Evolutionary conservation across 92 coral and sea anemone genomes (phyloP).

Genomic region (Desmophyllum pertusum): DNA sequence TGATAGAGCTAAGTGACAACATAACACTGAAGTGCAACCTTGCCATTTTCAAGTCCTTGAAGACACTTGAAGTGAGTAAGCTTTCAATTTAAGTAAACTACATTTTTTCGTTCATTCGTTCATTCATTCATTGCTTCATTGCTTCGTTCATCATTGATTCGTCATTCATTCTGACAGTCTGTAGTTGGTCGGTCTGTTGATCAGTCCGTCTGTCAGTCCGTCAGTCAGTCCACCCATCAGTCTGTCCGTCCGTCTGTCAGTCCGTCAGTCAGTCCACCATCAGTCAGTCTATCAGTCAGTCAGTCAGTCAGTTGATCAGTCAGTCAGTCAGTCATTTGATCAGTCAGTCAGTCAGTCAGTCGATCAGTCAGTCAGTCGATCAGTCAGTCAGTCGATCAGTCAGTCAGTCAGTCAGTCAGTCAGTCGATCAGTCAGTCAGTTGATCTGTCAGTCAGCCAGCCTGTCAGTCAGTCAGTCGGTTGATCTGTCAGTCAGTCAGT

Average conservation of each 20-base stretch:
- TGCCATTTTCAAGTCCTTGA: constrained; percentile 78
- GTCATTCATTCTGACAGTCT: neutral
- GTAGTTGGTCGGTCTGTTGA: neutral
- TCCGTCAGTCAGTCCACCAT: neutral
- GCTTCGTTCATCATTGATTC: no score
- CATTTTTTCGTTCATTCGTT: no score
- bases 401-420: neutral
- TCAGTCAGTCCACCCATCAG: neutral
- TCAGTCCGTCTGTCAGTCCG: neutral
- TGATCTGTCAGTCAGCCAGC: no score
- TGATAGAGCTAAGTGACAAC: constrained; percentile 80
- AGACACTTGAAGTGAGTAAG: constrained; percentile 74
- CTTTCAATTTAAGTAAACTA: neutral
- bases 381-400: neutral
- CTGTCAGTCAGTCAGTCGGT: neutral
- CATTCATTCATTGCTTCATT: no score
- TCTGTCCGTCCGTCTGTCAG: neutral
- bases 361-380: neutral
- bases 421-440: neutral
- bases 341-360: neutral
- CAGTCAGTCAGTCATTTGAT: neutral
- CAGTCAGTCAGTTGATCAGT: neutral
- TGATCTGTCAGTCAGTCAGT: neutral
- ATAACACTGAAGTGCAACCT: constrained; percentile 80
- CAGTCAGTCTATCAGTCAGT: neutral